Percentiles rank a stretch among this genome's conserved stretches.
Conservation (phyloP, 2,113 vertebrate genomes). For the Tachycineta bicolor region DNA sequence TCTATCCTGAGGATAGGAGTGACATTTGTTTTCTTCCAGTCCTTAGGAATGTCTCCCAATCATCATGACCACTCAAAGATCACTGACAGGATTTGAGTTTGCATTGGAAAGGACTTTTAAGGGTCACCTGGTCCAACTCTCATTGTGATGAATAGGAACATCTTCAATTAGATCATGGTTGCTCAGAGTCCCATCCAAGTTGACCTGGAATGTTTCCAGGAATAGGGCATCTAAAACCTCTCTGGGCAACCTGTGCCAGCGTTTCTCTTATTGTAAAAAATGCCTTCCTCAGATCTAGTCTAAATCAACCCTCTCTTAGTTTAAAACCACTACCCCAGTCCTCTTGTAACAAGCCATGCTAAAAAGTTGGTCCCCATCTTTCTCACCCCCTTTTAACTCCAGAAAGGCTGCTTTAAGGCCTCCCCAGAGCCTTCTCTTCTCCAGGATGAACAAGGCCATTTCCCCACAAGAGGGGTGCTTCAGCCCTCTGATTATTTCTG, state of each 20-base stretch:
- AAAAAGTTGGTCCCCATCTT: not conserved
- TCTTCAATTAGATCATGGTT: not conserved
- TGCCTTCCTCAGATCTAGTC: not conserved
- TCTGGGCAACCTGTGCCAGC: not conserved
- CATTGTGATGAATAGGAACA: not conserved
- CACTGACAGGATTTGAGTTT: not conserved
- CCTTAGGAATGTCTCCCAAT: not conserved
- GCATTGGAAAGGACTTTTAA: not conserved
- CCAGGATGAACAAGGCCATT: not conserved
- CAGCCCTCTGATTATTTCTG: not conserved
- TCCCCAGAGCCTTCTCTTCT: not conserved
- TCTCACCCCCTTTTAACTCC: not conserved
- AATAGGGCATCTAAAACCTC: not conserved
- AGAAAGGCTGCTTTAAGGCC: not conserved
- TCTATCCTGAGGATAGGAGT: not conserved
- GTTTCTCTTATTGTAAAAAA: not conserved
- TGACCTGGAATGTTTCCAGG: not conserved
- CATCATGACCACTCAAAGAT: not conserved
- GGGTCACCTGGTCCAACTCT: not conserved
- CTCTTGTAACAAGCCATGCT: not conserved
- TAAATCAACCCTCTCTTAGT: not conserved
- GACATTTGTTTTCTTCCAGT: not conserved
- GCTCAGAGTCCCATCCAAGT: not conserved
- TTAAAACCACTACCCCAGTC: not conserved
- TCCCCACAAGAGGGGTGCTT: not conserved